Evolutionary conservation across 2,888 invertebrate genomes (phyloP), one percentile per base, ranked within the genome.

Genomic region (Timandra comae): DNA sequence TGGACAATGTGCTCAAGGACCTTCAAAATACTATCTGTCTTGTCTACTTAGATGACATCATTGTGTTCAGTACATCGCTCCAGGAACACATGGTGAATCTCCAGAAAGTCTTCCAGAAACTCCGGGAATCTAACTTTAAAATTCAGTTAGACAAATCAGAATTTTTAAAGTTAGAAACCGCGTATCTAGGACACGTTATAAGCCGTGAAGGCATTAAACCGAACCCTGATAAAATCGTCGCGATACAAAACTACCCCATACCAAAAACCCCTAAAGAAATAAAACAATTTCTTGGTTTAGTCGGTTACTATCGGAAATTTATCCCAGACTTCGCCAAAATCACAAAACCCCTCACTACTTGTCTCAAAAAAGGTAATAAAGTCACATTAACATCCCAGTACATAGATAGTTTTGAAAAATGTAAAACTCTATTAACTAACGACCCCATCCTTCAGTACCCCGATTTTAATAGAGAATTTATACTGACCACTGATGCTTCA

Each of bases 381-480:
- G 35, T 41, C 8, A 12, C 27, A n/a, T 26, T 37, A n/a, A 28
- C 32, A 12, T 20, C 30, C 3, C 26, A 41, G 5, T 47, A 42
- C 21, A 19, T 36, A 7, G 31, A 43, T 7, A 19, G 29, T 3
- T 43, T 41, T 12, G 21, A 39, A 24, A 39, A 29, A 23, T 70
- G 39, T 27, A 43, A 43, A 29, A 26, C 36, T 3, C 22, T 49
- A 7, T 21, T 50, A 20, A 42, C 33, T 2, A 49, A 56, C 8
- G 49, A 51, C n/a, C 63, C 63, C 1, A 49, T 71, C 1, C 35
- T 71, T 1, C 47, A 53, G 33, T 67, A 59, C 22, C 64, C 66
- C 0, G 56, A 72, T 22, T 70, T 68, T 34, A 27, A 26, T 0
- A 52, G 55, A 35, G 47, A 12, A 1, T 47, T 53, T n/a, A 35